Base-by-base conservation (phyloP, 2,888 invertebrate genomes). In the Clitarchus hookeri region DNA sequence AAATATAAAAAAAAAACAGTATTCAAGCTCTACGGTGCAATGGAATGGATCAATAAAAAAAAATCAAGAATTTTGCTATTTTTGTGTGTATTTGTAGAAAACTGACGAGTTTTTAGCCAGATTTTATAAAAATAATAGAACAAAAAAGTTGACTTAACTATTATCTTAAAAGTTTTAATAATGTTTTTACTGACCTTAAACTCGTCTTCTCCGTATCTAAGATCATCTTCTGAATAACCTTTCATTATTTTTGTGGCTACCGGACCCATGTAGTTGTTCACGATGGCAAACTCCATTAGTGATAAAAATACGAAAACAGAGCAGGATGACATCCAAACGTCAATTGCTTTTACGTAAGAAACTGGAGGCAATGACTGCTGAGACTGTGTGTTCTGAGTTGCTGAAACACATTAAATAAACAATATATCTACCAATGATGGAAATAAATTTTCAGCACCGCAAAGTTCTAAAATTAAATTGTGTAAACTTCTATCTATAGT, bases 271-370 rank as follows among this genome's bases (percentile, higher is more conserved):
- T 96, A 97, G 91, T 97, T 97, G 91, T 97, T 97, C 82, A 97
- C 97, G 4, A 97, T 95, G 0, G 97, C 97, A 90, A 97, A 97
- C 92, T 97, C 97, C 94, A 97, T 97, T 53, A 97, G 93, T 0
- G 97, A 97, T 85, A 97, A 94, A 91, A 97, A 97, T n/a, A 97
- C 97, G 91, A 97, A 97, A 25, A 97, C 96, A 3, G 97, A 97
- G 91, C 97, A 97, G 0, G 96, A 97, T 0, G 97, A 97, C 97
- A 97, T 97, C 97, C 97, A 97, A 0, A 97, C 96, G 91, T 97
- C 98, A 85, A 98, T 97, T 0, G 97, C 97, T 92, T 98, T 98
- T 0, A 98, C 97, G 91, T 98, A 98, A 0, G 97, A 97, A 0
- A 98, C 98, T 0, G 97, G 97, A 0, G 97, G 98, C 88, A 98